Base-by-base conservation (phyloP, 2,888 invertebrate species). In the Drosophila tripunctata region DNA sequence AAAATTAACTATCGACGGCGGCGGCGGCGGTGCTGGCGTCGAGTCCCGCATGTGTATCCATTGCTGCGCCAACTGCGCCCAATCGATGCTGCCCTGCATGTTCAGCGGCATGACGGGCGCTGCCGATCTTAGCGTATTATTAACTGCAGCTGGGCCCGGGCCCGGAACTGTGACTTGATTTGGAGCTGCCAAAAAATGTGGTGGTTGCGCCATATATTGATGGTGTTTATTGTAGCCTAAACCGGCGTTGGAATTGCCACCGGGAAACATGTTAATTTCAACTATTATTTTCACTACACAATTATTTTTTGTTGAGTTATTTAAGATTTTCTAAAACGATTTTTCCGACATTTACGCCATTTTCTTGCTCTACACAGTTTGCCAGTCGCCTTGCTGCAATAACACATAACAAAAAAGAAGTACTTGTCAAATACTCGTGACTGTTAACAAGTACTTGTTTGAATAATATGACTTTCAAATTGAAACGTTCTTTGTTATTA, bases 31-130 rank as follows among this genome's bases (percentile, higher is more conserved):
- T 22, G 55, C 55, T 45, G 70, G n/a, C 31, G 93, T 93, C 31
- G 92, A 92, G 55, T 90, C 90, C 19, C 97, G 97, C 97, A 97
- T 97, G 90, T 96, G 96, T 79, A 99, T 98, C 98, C 99, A 98
- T 93, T 98, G 98, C 90, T 98, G 98, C 21, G 98, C 98, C 87
- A 99, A 92, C 24, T 97, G 95, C 8, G 98, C 98, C 98, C 99
- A 99, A 91, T 99, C 98, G 63, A 98, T 98, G 92, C 96, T 17
- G 6, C 78, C 85, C n/a, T 78, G 82, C 58, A 81, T 67, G n/a
- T 61, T 82, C 2, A 85, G 6, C 7, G 78, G 85, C 64, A 77
- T 68, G 8, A 41, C 60, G 14, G 74, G 24, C n/a, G 64, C 10
- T 2, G 43, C 36, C 17, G 65, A 15, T 10, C 48, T 33, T 0